Conservation (phyloP, 2,888 invertebrate species). For the Meteorus colon region DNA sequence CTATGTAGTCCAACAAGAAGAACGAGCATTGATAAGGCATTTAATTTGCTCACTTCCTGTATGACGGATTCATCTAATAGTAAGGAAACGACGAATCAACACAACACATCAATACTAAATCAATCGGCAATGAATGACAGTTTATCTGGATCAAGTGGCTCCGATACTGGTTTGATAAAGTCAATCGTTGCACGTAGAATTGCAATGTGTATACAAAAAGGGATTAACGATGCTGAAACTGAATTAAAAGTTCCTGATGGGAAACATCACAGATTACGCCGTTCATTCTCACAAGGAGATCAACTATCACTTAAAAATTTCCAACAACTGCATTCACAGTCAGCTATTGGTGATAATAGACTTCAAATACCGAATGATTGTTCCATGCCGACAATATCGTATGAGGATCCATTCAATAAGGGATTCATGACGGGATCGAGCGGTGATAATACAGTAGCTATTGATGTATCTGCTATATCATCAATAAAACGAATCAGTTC, state of each 20-base stretch:
- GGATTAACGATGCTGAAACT: constrained; percentile 32
- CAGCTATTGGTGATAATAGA: constrained; percentile 49
- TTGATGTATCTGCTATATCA: constrained; percentile 61
- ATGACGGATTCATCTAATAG: background rate
- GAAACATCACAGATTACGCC: constrained; percentile 37
- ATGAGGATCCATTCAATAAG: constrained; percentile 58
- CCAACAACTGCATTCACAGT: constrained; percentile 49
- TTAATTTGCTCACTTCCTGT: background rate
- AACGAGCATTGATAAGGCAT: background rate
- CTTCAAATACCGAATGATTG: constrained; percentile 8
- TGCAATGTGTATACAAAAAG: constrained; percentile 43
- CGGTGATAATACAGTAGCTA: constrained; percentile 54
- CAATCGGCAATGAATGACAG: constrained; percentile 65
- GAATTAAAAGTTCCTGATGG: constrained; percentile 5
- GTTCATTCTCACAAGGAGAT: constrained; percentile 59
- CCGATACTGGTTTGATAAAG: constrained; percentile 44
- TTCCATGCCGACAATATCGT: constrained; percentile 45
- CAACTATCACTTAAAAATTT: constrained; percentile 46
- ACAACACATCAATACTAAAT: constrained; percentile 61
- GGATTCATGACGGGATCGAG: constrained; percentile 38
- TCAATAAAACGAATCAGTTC: constrained; percentile 55
- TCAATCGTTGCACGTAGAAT: constrained; percentile 42
- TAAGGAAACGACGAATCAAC: background rate
- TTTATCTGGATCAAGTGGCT: constrained; percentile 47
- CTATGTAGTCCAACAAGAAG: constrained; percentile 24